Base-by-base conservation (phyloP, 2,113 vertebrate genomes). In the Chelonoidis abingdonii region DNA sequence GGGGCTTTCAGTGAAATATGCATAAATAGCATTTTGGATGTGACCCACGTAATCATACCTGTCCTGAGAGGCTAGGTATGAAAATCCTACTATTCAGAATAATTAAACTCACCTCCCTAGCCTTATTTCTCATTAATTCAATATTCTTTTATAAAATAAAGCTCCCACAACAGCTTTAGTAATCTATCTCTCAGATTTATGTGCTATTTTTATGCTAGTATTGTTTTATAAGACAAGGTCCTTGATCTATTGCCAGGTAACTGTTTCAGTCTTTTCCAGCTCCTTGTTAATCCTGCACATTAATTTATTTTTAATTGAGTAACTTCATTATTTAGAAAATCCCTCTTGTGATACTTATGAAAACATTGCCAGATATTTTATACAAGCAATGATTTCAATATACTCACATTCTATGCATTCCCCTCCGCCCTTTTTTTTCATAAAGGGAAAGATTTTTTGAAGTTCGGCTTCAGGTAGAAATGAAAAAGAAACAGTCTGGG, bases 251-350 rank as follows among this genome's bases (percentile, higher is more conserved):
- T 98, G 95, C 97, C 94, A 96, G 80, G 93, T 95, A 97, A 92
- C 88, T 87, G 52, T 52, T 97, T 95, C 86, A 95, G 75, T 84
- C 59, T 97, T 92, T 92, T 96, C 89, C 85, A 96, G 90, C 52
- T 94, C 50, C 52, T 54, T 50, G 7, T 93, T 94, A 98, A 97
- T 97, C 80, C 82, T 96, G 52, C 41, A 92, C 54, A 88, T 93
- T 93, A 85, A 96, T 92, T 97, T 96, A 88, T 95, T 97, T 97
- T 98, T 96, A 97, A 98, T 97, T 95, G 89, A 97, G 95, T 96
- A 91, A 96, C 89, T 95, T 95, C 69, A 93, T 95, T 97, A 96
- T 94, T 95, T 81, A 90, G 76, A 97, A 96, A 97, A 89, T 96
- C 35, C 84, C 86, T 79, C 96, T 97, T 94, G 92, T 93, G 27